Base-by-base conservation (phyloP, 2,797 vertebrate species). In the Hemibagrus guttatus region DNA sequence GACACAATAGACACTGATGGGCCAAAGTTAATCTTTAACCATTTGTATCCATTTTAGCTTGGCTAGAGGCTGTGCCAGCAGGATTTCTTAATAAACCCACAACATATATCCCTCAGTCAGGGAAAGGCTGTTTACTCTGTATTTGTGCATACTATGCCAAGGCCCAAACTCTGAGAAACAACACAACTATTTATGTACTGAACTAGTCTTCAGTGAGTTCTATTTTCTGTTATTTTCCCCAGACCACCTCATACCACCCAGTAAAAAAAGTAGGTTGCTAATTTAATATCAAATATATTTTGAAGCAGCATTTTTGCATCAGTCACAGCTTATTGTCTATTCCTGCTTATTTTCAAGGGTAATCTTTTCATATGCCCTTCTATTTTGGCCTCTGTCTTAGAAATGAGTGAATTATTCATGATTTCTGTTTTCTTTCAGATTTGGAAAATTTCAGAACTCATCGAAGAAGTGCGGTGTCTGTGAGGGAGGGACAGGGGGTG, bases 401-500 rank as follows among this genome's bases (percentile, higher is more conserved):
- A 84, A 84, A 31, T 26, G 1, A 46, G 66, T 56, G 49, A 85
- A 81, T 81, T 81, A 66, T 49, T 85, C 35, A 74, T 85, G 35
- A 64, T 31, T 46, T 72, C 39, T 83, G n/a, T 66, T 75, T 64
- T 87, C 59, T 93, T 92, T 86, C 94, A 99, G 98, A 98, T 92
- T 95, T 99, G 16, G 98, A 98, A 91, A 97, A 96, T 93, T 99
- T 99, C 94, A 97, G 97, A 93, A 97, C 96, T 14, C 95, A 97
- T 86, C 96, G 94, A 4, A 95, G 98, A 92, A 98, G 95, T 93
- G 97, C 96, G 0, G 98, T 99, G 54, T 99, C 96, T 0, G 98
- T 99, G 2, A 97, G 98, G 4, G 97, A 97, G 89, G 98, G 98
- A 88, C 98, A 99, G 90, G 98, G 98, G 64, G 97, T 99, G 94